Conservation (phyloP, 2,113 vertebrate species). For the Martes martes region DNA sequence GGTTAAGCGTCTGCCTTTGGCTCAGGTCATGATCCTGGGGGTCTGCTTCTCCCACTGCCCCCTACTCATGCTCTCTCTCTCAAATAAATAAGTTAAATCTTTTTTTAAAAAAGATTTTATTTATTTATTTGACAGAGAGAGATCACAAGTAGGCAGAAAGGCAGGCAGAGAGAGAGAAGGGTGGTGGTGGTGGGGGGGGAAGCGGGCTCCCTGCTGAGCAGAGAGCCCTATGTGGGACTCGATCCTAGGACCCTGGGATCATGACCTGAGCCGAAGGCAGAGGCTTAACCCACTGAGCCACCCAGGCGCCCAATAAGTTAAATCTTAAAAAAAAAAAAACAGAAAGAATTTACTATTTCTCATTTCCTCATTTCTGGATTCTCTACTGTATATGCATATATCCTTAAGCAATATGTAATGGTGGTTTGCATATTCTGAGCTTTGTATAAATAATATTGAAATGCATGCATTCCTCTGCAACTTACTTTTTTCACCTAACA, state of each 20-base stretch:
- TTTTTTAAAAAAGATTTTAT: too few species aligned
- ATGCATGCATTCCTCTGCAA: neutral
- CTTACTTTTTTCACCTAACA: neutral
- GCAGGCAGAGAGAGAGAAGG: too few species aligned
- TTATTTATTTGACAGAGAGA: too few species aligned
- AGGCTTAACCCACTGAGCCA: too few species aligned
- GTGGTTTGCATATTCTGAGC: neutral
- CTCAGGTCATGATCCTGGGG: neutral
- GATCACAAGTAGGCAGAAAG: too few species aligned
- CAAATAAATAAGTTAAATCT: neutral
- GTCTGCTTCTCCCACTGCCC: neutral
- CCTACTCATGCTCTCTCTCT: neutral
- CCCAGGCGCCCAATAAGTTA: too few species aligned
- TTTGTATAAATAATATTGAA: neutral
- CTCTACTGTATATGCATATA: neutral
- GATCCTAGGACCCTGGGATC: too few species aligned
- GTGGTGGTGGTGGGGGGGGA: too few species aligned
- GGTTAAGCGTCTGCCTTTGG: neutral
- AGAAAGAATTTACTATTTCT: neutral
- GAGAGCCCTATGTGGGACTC: accelerated
- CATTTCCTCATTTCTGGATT: neutral
- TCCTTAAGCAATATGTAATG: neutral
- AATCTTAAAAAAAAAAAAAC: too few species aligned
- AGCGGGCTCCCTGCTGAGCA: too few species aligned
- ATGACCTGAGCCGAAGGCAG: too few species aligned